A percentile compares a stretch with the other conserved stretches of the same genome.
phyloP scores from a whole-genome alignment of 2,797 vertebrate genomes.

The Galago senegalensis region DNA sequence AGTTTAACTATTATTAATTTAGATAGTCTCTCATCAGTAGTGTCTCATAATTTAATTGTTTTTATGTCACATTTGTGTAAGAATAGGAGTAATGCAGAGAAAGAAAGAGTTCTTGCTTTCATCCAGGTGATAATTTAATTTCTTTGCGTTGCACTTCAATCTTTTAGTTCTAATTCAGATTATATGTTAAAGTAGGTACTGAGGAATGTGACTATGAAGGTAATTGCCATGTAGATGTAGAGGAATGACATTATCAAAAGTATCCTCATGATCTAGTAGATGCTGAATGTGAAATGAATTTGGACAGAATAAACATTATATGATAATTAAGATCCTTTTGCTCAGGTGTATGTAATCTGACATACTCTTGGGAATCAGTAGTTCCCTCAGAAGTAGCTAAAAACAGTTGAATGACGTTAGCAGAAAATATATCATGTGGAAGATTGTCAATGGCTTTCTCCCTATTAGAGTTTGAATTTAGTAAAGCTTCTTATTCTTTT shows the following conservation, averaged over 20 bases:
- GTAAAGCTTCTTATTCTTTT: conserved; percentile 14
- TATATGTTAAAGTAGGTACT: background rate
- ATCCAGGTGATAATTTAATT: background rate
- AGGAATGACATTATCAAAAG: background rate
- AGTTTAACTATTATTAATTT: background rate
- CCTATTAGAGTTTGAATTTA: conserved; percentile 16
- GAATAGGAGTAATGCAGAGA: background rate
- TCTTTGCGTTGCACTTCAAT: background rate
- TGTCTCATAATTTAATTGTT: background rate
- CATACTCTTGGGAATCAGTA: background rate
- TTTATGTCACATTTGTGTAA: background rate
- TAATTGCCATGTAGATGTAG: background rate
- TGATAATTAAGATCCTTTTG: background rate
- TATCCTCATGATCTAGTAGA: background rate
- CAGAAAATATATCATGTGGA: background rate
- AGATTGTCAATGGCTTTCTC: conserved; percentile 23
- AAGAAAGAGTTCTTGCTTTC: background rate
- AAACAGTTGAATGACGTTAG: background rate
- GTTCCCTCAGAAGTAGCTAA: background rate
- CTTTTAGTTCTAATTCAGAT: background rate
- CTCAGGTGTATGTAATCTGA: background rate
- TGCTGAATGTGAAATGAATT: conserved; percentile 5
- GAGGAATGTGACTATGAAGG: background rate
- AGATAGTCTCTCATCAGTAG: background rate
- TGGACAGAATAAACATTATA: background rate